Conservation (phyloP, 2,797 vertebrate genomes). For the Poecilia wingei region DNA sequence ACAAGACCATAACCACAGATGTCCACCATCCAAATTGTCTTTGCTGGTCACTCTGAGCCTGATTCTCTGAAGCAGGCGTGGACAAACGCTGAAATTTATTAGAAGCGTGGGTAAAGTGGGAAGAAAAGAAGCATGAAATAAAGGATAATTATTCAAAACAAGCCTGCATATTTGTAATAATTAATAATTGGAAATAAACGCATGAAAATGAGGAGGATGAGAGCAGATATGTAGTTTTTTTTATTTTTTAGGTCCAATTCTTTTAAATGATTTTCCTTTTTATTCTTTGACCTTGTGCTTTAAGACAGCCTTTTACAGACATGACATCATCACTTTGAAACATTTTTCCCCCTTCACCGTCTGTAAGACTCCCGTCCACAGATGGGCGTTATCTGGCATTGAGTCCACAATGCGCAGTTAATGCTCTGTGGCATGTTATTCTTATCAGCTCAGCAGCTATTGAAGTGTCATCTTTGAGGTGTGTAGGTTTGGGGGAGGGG, state of each 20-base stretch:
- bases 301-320: constrained; percentile 47
- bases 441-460: constrained; percentile 71
- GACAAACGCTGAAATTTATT: constrained; percentile 81
- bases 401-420: constrained; percentile 63
- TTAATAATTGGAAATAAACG: constrained; percentile 71
- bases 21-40: constrained; percentile 71
- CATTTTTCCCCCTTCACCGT: constrained; percentile 37
- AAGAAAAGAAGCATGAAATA: constrained; percentile 33
- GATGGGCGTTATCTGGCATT: constrained; percentile 55
- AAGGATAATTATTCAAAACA: constrained; percentile 74
- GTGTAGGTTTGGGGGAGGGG: background rate
- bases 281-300: constrained; percentile 66
- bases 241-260: constrained; percentile 25
- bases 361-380: constrained; percentile 52
- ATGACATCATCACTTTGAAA: constrained; percentile 75
- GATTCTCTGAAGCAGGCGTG: constrained; percentile 80
- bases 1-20: constrained; percentile 52
- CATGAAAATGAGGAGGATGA: constrained; percentile 58
- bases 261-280: constrained; percentile 47
- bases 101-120: constrained; percentile 72
- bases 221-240: constrained; percentile 44
- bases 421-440: constrained; percentile 57
- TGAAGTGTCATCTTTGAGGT: constrained; percentile 72
- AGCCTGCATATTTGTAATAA: constrained; percentile 79
- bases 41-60: constrained; percentile 77